These are phyloP conservation scores for Pteruthius melanotis DNA, from an alignment of 2,113 vertebrate genomes.

Conservation along the genomic window DNA sequence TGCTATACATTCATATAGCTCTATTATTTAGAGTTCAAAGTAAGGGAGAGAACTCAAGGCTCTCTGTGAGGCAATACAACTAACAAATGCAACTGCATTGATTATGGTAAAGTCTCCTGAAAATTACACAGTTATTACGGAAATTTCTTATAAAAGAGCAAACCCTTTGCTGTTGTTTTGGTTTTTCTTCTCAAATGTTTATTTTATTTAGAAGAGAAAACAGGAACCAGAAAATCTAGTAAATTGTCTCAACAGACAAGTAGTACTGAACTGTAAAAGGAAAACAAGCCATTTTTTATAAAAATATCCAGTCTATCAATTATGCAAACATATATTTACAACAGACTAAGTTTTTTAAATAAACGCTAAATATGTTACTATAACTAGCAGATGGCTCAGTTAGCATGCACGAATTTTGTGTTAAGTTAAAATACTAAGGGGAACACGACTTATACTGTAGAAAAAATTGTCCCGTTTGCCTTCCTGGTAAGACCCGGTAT, in stretches of 20 bases:
- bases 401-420: neutral
- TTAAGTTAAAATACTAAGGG: neutral
- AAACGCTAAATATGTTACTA: constrained; percentile 2
- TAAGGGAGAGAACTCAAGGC: neutral
- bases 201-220: constrained; percentile 10
- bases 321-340: neutral
- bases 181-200: neutral
- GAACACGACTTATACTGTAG: neutral
- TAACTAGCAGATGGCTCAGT: constrained; percentile 21
- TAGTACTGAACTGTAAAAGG: neutral
- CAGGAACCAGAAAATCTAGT: neutral
- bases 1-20: neutral
- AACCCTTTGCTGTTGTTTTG: neutral
- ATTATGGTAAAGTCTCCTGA: neutral
- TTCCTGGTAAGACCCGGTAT: neutral
- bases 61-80: neutral
- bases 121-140: neutral
- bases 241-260: neutral
- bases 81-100: neutral
- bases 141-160: neutral
- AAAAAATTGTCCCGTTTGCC: neutral
- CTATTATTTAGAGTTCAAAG: neutral
- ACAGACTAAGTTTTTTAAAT: neutral
- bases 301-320: constrained; percentile 3
- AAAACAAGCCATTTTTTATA: neutral